These are phyloP conservation scores for Acrocera orbiculus DNA, from an alignment of 2,888 invertebrate genomes.

Conservation along the genomic window DNA sequence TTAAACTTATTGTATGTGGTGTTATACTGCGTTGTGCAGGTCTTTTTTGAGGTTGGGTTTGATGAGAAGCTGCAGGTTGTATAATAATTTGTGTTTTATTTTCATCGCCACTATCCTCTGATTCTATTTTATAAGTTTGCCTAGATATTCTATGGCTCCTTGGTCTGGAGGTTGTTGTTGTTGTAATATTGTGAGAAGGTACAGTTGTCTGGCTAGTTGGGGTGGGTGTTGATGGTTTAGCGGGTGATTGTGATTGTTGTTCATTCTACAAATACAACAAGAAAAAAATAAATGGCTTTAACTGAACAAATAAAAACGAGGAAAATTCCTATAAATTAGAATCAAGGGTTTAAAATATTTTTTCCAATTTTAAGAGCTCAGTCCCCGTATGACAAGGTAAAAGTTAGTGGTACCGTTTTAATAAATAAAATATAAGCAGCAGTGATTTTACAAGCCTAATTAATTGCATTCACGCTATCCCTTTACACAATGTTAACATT, in stretches of 20 bases:
- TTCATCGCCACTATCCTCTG: constrained; percentile 44
- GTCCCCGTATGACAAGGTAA: too few species aligned
- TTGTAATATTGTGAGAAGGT: constrained; percentile 16
- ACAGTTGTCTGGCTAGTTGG: constrained; percentile 28
- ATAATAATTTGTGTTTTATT: constrained; percentile 33
- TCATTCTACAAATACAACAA: too few species aligned
- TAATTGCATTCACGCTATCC: too few species aligned
- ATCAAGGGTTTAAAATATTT: too few species aligned
- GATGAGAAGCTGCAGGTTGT: constrained; percentile 36
- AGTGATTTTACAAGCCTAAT: too few species aligned
- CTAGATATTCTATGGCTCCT: constrained; percentile 20
- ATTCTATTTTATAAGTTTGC: constrained; percentile 40
- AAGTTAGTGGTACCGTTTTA: too few species aligned
- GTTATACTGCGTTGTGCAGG: constrained; percentile 24
- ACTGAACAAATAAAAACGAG: too few species aligned
- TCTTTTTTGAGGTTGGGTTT: constrained; percentile 32
- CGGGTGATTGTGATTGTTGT: constrained; percentile 45
- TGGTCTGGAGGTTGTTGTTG: constrained; percentile 24
- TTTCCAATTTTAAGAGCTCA: too few species aligned
- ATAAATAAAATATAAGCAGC: too few species aligned
- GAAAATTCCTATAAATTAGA: too few species aligned
- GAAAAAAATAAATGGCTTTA: too few species aligned
- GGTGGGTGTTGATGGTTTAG: constrained; percentile 45
- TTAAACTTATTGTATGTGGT: constrained; percentile 15
- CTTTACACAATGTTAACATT: too few species aligned